Conservation (phyloP, 2,888 invertebrate genomes). For the Microplitis deprimator region DNA sequence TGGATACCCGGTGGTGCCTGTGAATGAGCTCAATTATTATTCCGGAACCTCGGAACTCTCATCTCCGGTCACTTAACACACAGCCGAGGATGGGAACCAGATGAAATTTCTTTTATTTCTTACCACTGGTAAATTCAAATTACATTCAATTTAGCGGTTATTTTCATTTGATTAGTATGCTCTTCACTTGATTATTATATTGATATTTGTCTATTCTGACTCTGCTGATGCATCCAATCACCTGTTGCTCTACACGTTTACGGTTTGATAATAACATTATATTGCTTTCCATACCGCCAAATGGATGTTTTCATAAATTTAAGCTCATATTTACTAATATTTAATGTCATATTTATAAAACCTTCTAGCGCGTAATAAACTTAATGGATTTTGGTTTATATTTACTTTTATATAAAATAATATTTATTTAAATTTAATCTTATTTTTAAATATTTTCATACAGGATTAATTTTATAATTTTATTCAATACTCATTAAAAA, state of each 20-base stretch:
- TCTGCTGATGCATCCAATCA: neutral
- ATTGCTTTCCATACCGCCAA: neutral
- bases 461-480: no score
- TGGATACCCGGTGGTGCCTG: neutral
- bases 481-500: no score
- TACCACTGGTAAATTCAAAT: neutral
- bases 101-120: no score
- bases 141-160: neutral
- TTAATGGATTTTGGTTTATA: no score
- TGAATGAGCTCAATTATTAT: conserved; percentile 2
- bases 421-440: no score
- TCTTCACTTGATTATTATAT: neutral
- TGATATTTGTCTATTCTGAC: neutral
- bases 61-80: conserved; percentile 1
- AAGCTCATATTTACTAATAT: neutral
- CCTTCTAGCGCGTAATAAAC: no score
- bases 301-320: neutral
- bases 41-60: neutral
- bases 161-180: neutral
- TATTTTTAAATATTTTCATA: no score
- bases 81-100: no score
- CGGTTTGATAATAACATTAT: neutral
- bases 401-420: no score
- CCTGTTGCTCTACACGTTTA: neutral
- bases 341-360: no score